Conservation (phyloP, 2,797 vertebrate genomes). For the Gambelia wislizenii region DNA sequence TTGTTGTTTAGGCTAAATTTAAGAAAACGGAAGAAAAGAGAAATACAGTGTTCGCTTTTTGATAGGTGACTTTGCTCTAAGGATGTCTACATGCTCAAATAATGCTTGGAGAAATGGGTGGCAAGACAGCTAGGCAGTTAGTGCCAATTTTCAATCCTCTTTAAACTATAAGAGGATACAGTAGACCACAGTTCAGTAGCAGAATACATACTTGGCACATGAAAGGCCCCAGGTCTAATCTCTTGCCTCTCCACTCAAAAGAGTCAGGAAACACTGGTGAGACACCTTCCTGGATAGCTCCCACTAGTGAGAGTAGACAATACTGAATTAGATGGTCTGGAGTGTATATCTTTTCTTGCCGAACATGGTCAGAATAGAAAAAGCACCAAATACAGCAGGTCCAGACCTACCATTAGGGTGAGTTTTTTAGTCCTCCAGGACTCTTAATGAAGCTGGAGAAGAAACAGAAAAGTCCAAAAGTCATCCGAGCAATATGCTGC, state of each 20-base stretch:
- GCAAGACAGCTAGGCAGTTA: neutral
- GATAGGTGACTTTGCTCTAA: neutral
- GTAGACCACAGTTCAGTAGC: neutral
- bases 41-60: neutral
- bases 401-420: no score
- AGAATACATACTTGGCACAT: neutral
- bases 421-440: no score
- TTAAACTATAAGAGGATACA: neutral
- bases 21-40: neutral
- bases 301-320: neutral
- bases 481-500: no score
- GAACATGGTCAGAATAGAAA: no score
- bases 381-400: no score
- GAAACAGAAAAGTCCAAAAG: no score
- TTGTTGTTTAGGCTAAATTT: neutral
- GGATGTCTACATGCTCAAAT: neutral
- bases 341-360: no score
- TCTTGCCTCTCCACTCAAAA: neutral
- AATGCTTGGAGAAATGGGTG: neutral
- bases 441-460: no score
- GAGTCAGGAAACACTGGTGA: neutral
- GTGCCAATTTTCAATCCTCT: neutral
- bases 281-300: neutral
- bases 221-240: neutral
- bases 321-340: no score